Conservation (phyloP, 2,113 vertebrate genomes). For the Pituophis catenifer region DNA sequence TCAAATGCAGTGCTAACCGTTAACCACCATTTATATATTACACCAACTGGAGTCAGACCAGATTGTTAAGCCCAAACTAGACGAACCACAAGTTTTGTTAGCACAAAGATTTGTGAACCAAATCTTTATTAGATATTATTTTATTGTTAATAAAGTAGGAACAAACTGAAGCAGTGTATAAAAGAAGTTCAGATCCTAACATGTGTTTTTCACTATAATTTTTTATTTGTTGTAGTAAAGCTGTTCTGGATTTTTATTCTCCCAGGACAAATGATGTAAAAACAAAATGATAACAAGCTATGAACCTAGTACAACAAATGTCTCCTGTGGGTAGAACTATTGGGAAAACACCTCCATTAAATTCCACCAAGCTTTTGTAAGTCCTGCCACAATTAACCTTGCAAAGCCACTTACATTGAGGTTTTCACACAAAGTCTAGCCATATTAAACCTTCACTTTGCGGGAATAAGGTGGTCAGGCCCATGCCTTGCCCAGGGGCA, state of each 20-base stretch:
- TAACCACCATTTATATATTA: neutral
- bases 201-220: constrained; percentile 15
- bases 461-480: neutral
- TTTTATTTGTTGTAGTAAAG: neutral
- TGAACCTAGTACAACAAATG: neutral
- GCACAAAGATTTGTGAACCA: neutral
- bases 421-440: neutral
- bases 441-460: neutral
- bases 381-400: constrained; percentile 21
- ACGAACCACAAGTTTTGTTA: neutral
- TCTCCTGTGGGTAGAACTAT: neutral
- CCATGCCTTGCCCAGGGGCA: neutral
- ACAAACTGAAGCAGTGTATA: neutral
- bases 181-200: neutral
- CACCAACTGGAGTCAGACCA: neutral
- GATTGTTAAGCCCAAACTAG: neutral
- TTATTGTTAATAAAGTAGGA: neutral
- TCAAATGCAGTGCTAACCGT: neutral
- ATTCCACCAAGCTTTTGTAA: constrained; percentile 15
- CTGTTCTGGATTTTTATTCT: neutral
- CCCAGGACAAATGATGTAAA: neutral
- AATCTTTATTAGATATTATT: neutral
- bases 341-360: constrained; percentile 16
- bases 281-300: neutral
- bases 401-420: constrained; percentile 17